Evolutionary conservation across 37 sponge, comb jelly and placozoan species (phyloP).

Genomic region (Crambe crambe): DNA sequence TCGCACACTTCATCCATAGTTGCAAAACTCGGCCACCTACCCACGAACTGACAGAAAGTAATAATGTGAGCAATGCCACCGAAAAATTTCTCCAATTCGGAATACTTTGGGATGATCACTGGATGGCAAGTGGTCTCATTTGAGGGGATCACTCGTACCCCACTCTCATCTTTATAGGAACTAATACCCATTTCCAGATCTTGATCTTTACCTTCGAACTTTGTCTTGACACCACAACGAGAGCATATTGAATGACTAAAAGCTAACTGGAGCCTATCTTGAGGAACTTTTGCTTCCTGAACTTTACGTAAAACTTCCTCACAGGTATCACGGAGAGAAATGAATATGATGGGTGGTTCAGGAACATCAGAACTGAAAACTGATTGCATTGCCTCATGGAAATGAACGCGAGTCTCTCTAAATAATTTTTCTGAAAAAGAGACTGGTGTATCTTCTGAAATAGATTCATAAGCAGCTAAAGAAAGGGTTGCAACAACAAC

Average conservation of each 20-base stretch:
- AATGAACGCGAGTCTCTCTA: neutral
- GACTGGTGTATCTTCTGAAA: neutral
- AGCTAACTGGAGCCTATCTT: too few species aligned
- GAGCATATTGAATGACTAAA: too few species aligned
- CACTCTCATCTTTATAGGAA: neutral
- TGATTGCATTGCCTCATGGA: neutral
- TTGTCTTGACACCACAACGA: too few species aligned
- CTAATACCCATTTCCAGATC: neutral
- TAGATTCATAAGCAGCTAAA: neutral
- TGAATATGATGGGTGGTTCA: conserved; percentile 7
- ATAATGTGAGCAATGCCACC: conserved; percentile 15
- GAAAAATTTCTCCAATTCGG: neutral
- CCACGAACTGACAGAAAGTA: neutral
- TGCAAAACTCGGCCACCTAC: neutral
- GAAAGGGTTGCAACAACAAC: conserved; percentile 30
- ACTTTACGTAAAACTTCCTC: neutral
- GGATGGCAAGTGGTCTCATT: conserved; percentile 26
- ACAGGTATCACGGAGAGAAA: neutral
- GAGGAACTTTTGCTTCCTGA: too few species aligned
- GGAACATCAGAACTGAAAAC: neutral
- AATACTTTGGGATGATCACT: neutral
- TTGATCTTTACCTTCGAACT: neutral
- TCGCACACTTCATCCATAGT: neutral
- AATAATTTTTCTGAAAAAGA: neutral
- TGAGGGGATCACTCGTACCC: neutral